Conservation (phyloP, 2,888 invertebrate species). For the Aphodius granarius region DNA sequence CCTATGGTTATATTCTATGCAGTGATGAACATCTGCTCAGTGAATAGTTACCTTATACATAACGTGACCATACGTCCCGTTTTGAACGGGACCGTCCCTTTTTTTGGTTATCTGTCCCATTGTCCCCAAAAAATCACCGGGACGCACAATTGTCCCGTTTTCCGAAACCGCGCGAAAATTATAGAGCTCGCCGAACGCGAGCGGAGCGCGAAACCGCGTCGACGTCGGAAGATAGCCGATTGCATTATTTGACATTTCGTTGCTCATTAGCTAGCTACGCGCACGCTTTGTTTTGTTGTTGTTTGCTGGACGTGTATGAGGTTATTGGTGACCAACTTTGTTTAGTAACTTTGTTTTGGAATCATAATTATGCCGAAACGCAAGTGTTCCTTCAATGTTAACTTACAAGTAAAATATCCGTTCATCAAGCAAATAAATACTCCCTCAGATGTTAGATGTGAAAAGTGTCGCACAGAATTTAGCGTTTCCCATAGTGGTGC, state of each 20-base stretch:
- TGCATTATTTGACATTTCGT: too few relatives aligned
- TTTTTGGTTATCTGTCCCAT: slow-evolving; percentile 2
- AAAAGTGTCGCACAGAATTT: slow-evolving; percentile 22
- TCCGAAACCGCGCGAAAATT: slow-evolving; percentile 1
- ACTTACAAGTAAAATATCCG: slow-evolving; percentile 37
- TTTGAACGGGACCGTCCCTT: slow-evolving; percentile 5
- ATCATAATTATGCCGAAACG: slow-evolving; percentile 32
- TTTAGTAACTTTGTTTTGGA: neutral
- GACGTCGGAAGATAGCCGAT: neutral
- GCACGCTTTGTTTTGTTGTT: neutral
- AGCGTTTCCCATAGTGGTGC: slow-evolving; percentile 30
- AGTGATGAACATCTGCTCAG: slow-evolving; percentile 27
- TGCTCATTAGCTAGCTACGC: neutral
- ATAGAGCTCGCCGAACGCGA: neutral
- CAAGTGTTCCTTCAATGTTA: slow-evolving; percentile 38
- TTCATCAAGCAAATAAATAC: slow-evolving; percentile 38
- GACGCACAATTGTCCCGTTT: slow-evolving; percentile 9
- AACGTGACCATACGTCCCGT: slow-evolving; percentile 13
- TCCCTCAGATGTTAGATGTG: slow-evolving; percentile 28
- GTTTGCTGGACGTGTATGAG: too few relatives aligned
- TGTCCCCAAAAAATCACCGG: neutral
- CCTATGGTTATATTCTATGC: slow-evolving; percentile 28
- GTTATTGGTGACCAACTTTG: neutral
- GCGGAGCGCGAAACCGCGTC: neutral
- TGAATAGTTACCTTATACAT: slow-evolving; percentile 8